Percentiles rank a stretch among this genome's conserved stretches.
phyloP scores from a whole-genome alignment of 2,888 invertebrate species.

The Eupeodes latifasciatus region DNA sequence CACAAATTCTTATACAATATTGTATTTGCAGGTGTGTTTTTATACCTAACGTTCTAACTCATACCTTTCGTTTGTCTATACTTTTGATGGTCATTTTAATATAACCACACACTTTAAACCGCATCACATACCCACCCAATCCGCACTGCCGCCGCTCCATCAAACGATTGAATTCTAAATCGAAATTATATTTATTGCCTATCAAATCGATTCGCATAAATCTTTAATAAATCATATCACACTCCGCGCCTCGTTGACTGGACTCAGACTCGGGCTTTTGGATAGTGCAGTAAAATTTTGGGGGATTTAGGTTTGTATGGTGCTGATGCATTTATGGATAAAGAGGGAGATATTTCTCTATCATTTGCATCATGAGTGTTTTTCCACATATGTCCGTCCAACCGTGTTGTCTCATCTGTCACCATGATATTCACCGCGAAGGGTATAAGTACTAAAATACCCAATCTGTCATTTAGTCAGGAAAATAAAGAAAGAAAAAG shows the following conservation, averaged over 20 bases:
- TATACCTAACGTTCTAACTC: too few relatives aligned
- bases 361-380: slow-evolving; percentile 3
- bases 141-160: too few relatives aligned
- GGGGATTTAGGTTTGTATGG: slow-evolving; percentile 1
- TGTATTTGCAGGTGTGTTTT: not conserved
- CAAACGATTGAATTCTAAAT: slow-evolving; percentile 52
- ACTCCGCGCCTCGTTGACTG: not conserved
- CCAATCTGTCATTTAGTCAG: slow-evolving; percentile 3
- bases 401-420: not conserved
- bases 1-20: not conserved
- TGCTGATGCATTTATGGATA: too few relatives aligned
- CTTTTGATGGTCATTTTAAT: not conserved
- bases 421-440: not conserved
- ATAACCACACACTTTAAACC: not conserved
- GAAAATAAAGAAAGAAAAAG: not conserved
- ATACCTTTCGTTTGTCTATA: not conserved
- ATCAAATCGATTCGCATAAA: slow-evolving; percentile 69
- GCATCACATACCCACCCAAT: not conserved
- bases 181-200: slow-evolving; percentile 65
- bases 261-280: too few relatives aligned
- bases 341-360: slow-evolving; percentile 30
- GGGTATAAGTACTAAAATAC: slow-evolving; percentile 8
- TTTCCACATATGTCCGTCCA: not conserved
- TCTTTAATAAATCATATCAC: slow-evolving; percentile 73
- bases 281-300: slow-evolving; percentile 31